These are phyloP conservation scores for Trissonchulus sp. DNA, from an alignment of 2,888 invertebrate genomes.

Conservation along the genomic window DNA sequence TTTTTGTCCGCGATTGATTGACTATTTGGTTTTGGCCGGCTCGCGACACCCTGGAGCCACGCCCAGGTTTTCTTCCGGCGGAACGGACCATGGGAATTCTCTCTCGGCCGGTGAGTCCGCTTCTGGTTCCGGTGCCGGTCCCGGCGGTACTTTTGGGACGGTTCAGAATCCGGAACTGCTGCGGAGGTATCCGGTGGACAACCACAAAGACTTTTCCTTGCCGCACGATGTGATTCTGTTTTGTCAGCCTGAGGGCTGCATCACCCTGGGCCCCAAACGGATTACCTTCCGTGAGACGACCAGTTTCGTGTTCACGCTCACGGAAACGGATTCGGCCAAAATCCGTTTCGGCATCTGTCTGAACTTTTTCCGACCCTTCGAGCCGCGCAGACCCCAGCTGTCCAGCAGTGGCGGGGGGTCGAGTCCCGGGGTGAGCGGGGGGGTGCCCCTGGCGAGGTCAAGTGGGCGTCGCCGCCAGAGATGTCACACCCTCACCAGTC, in stretches of 20 bases:
- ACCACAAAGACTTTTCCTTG: conserved; percentile 76
- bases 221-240: conserved; percentile 98
- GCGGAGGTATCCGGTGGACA: conserved; percentile 60
- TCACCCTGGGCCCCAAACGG: conserved; percentile 45
- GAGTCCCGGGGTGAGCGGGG: neutral
- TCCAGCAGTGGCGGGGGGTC: neutral
- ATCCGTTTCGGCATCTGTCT: conserved; percentile 89
- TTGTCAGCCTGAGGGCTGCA: conserved; percentile 98
- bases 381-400: neutral
- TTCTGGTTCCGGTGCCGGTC: neutral
- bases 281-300: conserved; percentile 30
- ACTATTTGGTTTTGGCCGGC: conserved; percentile 95
- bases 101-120: neutral
- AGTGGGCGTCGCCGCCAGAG: conserved; percentile 8
- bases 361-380: conserved; percentile 74
- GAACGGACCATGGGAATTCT: neutral
- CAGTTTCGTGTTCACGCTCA: conserved; percentile 60
- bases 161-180: conserved; percentile 69
- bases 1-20: conserved; percentile 62
- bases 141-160: neutral
- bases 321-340: conserved; percentile 97
- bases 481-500: conserved; percentile 81
- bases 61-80: neutral
- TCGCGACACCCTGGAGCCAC: conserved; percentile 60
- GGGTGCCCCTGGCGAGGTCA: neutral